Percentiles rank a stretch among this genome's conserved stretches.
Conservation (phyloP, 2,113 vertebrate species). For the Panurus biarmicus region DNA sequence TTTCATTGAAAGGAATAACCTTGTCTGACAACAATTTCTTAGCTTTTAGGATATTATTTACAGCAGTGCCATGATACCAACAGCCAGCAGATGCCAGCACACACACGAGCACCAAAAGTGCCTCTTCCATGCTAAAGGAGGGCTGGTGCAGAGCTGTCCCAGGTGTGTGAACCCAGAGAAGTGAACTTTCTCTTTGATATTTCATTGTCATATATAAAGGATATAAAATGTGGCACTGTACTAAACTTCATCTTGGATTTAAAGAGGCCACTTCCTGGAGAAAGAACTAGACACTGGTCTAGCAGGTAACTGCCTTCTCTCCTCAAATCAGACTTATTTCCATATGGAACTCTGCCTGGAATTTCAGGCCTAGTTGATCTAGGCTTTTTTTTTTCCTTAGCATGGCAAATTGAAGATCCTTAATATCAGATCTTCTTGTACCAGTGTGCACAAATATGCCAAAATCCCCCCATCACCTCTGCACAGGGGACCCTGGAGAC, state of each 20-base stretch:
- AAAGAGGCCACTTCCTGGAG: neutral
- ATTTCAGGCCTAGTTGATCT: neutral
- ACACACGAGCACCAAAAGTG: neutral
- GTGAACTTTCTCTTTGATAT: neutral
- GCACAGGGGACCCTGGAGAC: neutral
- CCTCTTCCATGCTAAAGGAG: neutral
- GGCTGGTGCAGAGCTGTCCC: neutral
- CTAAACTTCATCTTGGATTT: neutral
- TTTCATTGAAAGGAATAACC: neutral
- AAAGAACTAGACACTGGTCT: neutral
- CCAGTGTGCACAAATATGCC: neutral
- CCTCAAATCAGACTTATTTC: neutral
- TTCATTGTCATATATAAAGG: neutral
- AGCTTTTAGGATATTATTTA: neutral
- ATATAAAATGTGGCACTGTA: neutral
- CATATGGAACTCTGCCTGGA: neutral
- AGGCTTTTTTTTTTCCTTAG: neutral
- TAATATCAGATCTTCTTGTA: neutral
- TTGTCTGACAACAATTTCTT: neutral
- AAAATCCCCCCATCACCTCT: neutral
- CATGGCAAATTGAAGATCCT: neutral
- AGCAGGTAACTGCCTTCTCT: neutral
- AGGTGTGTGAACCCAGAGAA: neutral
- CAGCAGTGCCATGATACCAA: neutral
- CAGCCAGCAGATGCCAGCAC: slow-evolving; percentile 33